Conservation (phyloP, 2,797 vertebrate genomes). For the Gallinago solitaria region DNA sequence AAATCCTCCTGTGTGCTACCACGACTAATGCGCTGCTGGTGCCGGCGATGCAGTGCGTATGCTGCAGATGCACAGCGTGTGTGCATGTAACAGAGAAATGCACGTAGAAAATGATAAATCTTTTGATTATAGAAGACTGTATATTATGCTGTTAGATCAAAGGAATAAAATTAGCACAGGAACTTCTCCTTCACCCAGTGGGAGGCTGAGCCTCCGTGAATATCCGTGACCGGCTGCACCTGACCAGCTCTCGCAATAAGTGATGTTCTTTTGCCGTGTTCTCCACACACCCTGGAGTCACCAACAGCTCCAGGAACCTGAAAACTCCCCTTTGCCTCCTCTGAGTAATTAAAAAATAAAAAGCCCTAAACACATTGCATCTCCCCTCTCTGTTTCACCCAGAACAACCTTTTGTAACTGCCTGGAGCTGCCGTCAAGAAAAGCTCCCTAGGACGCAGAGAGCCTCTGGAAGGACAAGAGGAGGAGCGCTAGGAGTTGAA, state of each 20-base stretch:
- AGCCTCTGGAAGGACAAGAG: background rate
- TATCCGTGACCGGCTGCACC: background rate
- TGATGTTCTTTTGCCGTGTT: background rate
- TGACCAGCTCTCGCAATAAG: background rate
- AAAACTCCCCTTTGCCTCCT: background rate
- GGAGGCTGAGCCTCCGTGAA: background rate
- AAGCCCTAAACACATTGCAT: background rate
- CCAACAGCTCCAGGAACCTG: background rate
- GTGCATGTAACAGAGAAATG: background rate
- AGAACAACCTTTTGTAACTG: background rate
- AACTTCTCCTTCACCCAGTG: background rate
- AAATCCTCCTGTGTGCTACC: background rate
- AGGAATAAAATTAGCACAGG: background rate
- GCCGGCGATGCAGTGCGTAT: background rate
- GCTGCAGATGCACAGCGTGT: background rate
- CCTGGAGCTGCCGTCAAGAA: background rate
- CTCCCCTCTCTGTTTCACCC: background rate
- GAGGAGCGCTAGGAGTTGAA: background rate
- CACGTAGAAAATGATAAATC: background rate
- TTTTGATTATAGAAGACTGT: background rate
- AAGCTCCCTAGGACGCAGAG: background rate
- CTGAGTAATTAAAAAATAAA: background rate
- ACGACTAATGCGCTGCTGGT: background rate
- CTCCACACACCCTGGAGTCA: background rate
- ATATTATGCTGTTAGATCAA: background rate